Conservation (phyloP, 2,888 invertebrate species). For the Polydrusus cervinus region DNA sequence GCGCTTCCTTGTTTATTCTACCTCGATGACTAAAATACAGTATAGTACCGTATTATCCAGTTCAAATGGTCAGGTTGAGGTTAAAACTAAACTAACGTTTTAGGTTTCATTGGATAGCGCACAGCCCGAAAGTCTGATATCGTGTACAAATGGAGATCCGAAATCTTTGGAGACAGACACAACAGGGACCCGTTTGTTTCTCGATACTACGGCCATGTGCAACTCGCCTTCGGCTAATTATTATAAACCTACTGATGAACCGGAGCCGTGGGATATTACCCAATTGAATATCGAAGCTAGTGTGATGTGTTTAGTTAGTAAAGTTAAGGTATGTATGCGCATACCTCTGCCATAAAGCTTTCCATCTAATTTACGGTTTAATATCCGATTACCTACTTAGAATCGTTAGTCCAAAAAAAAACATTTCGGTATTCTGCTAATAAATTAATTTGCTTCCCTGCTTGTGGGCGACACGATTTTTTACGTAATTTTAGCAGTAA, state of each 20-base stretch:
- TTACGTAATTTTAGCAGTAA: no score
- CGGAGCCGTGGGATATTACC: conserved; percentile 90
- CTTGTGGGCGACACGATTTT: no score
- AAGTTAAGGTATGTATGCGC: conserved; percentile 72
- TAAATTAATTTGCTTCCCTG: no score
- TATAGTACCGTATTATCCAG: no score
- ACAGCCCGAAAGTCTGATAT: conserved; percentile 37
- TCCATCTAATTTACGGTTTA: no score
- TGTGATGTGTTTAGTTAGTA: conserved; percentile 89
- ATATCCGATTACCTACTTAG: no score
- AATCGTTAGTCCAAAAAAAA: no score
- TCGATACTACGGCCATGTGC: conserved; percentile 73
- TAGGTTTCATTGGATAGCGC: conserved; percentile 49
- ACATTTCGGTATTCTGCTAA: no score
- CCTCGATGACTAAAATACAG: no score
- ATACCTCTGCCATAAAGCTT: no score
- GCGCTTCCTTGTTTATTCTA: no score
- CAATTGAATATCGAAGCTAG: conserved; percentile 91
- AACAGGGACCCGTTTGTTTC: conserved; percentile 67
- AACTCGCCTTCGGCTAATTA: conserved; percentile 83
- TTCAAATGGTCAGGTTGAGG: no score
- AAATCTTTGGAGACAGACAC: conserved; percentile 64
- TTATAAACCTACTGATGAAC: conserved; percentile 86
- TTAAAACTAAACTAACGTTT: background rate
- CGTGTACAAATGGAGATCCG: conserved; percentile 37